Evolutionary conservation across 2,888 invertebrate species (phyloP), one percentile per base, ranked within the genome.

Genomic region (Athripsodes cinereus): DNA sequence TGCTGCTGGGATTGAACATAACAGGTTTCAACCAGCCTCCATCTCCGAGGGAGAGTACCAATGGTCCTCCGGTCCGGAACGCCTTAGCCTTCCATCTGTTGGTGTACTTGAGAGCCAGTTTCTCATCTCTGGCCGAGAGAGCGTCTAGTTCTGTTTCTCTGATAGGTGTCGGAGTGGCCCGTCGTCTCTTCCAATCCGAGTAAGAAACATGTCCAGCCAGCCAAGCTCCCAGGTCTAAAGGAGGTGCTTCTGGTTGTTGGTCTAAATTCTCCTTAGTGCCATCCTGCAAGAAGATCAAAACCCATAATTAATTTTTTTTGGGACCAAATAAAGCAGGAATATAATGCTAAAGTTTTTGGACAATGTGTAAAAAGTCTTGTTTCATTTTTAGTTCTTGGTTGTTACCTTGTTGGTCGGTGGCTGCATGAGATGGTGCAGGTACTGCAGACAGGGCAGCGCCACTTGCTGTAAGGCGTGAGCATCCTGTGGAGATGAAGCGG

Each of bases 11-110:
- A 74, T 94, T 94, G 73, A 96, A 96, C 67, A 96, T 81, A 6
- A 96, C 89, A n/a, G 90, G 88, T 65, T 92, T 88, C 60, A 96
- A 77, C 96, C 96, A 96, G 0, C 88, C 86, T 44, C 86, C 84
- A 65, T 86, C 84, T 48, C 83, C 81, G 19, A 89, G 72, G 21
- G 81, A 80, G 52, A 88, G 71, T 0, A 81, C 80, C 1, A 82
- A 80, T 1, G 82, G 78, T 49, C 82, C 82, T 63, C 35, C 58
- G 21, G 47, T 53, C 35, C 57, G 53, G 57, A 57, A 57, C 8
- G 57, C 49, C 57, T 69, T 70, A 57, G 74, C 74, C 50, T 73
- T 67, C 78, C 78, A 78, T 64, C 73, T 72, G 60, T 70, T 70
- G 52, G 75, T 68, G 67, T 75, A 78, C 66, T 76, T 77, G 53